Evolutionary conservation across 2,888 invertebrate species (phyloP).

Genomic region (Pterobdella sp.): DNA sequence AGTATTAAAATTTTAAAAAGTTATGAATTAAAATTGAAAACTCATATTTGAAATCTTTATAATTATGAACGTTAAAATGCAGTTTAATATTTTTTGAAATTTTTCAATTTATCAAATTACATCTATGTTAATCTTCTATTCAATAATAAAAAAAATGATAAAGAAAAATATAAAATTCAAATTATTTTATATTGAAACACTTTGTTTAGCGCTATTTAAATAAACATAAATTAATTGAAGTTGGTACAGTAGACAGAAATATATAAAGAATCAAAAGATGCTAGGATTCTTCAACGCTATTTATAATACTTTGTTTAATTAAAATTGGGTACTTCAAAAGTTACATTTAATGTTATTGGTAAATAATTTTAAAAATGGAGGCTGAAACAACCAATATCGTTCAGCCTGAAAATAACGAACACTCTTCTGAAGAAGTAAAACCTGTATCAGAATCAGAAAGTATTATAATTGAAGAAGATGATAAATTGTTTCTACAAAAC

Average conservation of each 20-base stretch:
- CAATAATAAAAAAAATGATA: not conserved
- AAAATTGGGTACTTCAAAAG: not conserved
- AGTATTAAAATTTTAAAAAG: too few species aligned
- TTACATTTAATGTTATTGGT: not conserved
- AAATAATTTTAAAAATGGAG: slow-evolving; percentile 18
- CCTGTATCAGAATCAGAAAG: not conserved
- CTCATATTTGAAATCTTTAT: too few species aligned
- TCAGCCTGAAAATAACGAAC: slow-evolving; percentile 21
- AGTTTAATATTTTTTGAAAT: not conserved
- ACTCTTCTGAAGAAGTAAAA: slow-evolving; percentile 14
- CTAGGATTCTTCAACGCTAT: not conserved
- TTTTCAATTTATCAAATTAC: not conserved
- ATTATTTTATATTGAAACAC: not conserved
- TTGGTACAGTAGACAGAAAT: not conserved
- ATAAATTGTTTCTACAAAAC: slow-evolving; percentile 5
- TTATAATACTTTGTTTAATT: not conserved
- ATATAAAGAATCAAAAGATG: not conserved
- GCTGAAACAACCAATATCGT: slow-evolving; percentile 19
- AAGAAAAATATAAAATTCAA: not conserved
- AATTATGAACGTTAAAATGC: not conserved
- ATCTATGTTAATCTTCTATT: not conserved
- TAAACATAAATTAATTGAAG: not conserved
- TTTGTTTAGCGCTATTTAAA: not conserved
- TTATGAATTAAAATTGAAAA: too few species aligned
- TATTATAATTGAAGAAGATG: not conserved